Conservation (phyloP, 1,140 invertebrate genomes). For the Anastrepha ludens region DNA sequence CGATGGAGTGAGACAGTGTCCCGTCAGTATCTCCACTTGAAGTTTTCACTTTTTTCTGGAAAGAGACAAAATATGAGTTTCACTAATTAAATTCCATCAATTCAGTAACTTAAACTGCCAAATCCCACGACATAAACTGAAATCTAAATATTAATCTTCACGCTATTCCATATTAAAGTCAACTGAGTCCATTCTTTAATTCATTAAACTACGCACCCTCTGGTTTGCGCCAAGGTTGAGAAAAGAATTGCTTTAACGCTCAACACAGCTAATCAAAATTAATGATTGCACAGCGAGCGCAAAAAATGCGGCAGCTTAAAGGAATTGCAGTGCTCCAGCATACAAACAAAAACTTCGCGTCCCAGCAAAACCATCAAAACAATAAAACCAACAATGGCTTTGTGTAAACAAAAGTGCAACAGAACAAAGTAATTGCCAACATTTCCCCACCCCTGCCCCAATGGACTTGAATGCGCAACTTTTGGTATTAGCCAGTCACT, state of each 20-base stretch:
- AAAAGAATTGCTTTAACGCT: constrained; percentile 22
- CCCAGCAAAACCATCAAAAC: neutral
- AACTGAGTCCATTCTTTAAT: constrained; percentile 1
- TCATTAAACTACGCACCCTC: neutral
- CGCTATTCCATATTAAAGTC: neutral
- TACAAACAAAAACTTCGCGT: neutral
- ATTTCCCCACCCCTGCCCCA: neutral
- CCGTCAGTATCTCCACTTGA: too few relatives aligned
- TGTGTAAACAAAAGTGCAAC: constrained; percentile 24
- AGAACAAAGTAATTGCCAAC: constrained; percentile 10
- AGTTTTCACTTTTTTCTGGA: too few relatives aligned
- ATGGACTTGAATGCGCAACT: constrained; percentile 4
- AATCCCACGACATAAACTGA: neutral
- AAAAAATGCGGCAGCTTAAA: neutral
- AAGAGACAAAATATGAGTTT: too few relatives aligned
- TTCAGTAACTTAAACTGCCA: neutral
- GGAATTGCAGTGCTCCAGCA: too few relatives aligned
- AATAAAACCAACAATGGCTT: neutral
- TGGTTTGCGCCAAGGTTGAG: neutral
- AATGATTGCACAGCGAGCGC: constrained; percentile 32
- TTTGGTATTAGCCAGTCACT: constrained; percentile 15
- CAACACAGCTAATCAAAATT: constrained; percentile 35
- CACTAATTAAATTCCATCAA: too few relatives aligned
- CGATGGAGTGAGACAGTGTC: too few relatives aligned
- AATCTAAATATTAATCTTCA: neutral